Percentiles rank a stretch among this genome's conserved stretches.
phyloP scores from a whole-genome alignment of 2,797 vertebrate genomes.

The Centroberyx gerrardi region DNA sequence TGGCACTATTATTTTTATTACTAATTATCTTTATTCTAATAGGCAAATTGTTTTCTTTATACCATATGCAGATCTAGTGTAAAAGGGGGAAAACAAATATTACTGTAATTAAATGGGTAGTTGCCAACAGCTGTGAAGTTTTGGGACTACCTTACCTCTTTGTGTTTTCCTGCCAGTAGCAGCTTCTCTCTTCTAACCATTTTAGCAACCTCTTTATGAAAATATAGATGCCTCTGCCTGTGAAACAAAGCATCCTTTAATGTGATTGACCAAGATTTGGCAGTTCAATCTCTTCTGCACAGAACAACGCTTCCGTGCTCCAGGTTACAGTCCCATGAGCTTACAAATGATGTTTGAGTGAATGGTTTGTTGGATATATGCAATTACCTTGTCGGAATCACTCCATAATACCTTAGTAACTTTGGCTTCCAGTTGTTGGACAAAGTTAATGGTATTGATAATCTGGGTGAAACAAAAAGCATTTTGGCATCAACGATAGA shows the following conservation, averaged over 20 bases:
- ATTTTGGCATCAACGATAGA: constrained; percentile 8
- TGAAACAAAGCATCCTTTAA: constrained; percentile 19
- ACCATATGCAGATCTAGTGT: constrained; percentile 9
- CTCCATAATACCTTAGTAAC: constrained; percentile 11
- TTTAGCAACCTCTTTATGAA: constrained; percentile 14
- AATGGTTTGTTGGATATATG: constrained; percentile 22
- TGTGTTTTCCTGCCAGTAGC: neutral
- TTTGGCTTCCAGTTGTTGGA: constrained; percentile 28
- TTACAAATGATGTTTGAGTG: constrained; percentile 27
- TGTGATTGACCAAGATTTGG: constrained; percentile 44
- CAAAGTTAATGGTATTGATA: constrained; percentile 18
- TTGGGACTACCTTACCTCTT: neutral
- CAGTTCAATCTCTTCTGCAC: constrained; percentile 35
- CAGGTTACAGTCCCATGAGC: constrained; percentile 9
- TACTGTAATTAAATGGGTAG: neutral
- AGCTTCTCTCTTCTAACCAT: constrained; percentile 26
- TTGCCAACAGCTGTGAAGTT: neutral
- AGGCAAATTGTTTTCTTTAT: neutral
- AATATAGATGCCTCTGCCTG: constrained; percentile 11
- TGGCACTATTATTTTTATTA: neutral
- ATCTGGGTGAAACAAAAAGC: constrained; percentile 9
- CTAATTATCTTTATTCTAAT: neutral
- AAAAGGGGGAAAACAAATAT: neutral
- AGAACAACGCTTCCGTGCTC: constrained; percentile 3
- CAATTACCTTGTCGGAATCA: constrained; percentile 36